Base-by-base conservation (phyloP, 2,113 vertebrate species). In the Monarcha castaneiventris region DNA sequence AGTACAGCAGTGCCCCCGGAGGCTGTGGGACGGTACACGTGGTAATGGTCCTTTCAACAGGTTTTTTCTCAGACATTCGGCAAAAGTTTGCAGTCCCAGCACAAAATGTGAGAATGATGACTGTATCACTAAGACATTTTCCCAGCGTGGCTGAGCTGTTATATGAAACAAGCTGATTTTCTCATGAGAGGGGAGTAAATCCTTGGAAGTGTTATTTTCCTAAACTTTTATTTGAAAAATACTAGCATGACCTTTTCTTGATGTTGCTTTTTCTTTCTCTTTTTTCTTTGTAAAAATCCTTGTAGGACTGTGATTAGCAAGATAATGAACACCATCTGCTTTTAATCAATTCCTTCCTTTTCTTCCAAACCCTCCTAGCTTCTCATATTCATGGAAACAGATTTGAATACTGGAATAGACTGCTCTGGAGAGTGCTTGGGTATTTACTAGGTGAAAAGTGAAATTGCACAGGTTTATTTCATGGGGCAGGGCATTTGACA, bases 381-480 rank as follows among this genome's bases (percentile, higher is more conserved):
- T 97, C 97, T 98, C 97, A 97, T 98, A 98, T 98, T 98, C 98
- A 98, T 98, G 97, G 96, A 97, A 98, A 97, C 97, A 97, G 97
- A 97, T 98, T 97, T 97, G 96, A 98, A 98, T 97, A 97, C 96
- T 98, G 97, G 96, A 97, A 97, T 96, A 88, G 97, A 92, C 96
- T 49, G 25, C 97, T 98, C 97, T 97, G 97, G 96, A 98, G 97
- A 97, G 95, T 84, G 48, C 97, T 97, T 96, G 95, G 97, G 94
- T 98, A 98, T 98, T 98, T 98, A 98, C 97, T 98, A 98, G 97
- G 97, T 98, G 98, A 98, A 98, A 98, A 98, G 97, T 98, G 97
- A 98, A 97, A 97, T 97, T 98, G 92, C 66, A 14, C 98, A 98
- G 98, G 97, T 98, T 97, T 97, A 97, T 97, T 97, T 98, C 97